Base-by-base conservation (phyloP, 2,113 vertebrate species). In the Emydocephalus ijimae region DNA sequence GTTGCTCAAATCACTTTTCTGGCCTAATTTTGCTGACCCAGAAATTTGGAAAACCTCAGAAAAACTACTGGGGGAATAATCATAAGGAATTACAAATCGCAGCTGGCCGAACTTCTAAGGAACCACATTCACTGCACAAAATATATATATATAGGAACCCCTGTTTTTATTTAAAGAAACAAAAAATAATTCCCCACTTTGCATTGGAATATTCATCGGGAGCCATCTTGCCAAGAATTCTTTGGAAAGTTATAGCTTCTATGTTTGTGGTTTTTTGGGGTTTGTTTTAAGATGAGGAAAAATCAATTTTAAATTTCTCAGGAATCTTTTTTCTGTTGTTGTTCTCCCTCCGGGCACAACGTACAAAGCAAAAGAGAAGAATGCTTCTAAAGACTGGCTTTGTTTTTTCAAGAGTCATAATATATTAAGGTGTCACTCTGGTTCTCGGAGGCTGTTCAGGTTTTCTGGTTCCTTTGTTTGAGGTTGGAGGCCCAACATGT, bases 11-110 rank as follows among this genome's bases (percentile, higher is more conserved):
- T 52, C 10, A 12, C 26, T 89, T 85, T 91, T 54, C 69, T 93
- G 64, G 87, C 55, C 52, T 43, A 1, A 10, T 61, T 91, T 24
- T 93, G 90, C 93, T 93, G 90, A 91, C 55, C 87, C 43, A 57
- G 48, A 52, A 74, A 3, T 57, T 61, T 59, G 64, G 74, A 90
- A 93, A 18, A 29, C 55, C 54, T 87, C 55, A 64, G 57, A 74
- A 89, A 90, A 90, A 90, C 56, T 61, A 85, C 45, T n/a, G 45
- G 45, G 87, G 5, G 1, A 18, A 23, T 54, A 69, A n/a, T 48
- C 55, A 55, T 55, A 86, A 81, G 50, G 86, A 54, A 59, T 8
- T 86, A 56, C 88, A 85, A 20, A 54, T 50, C 87, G 81, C 59
- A 92, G 39, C 26, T 57, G 88, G 64, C 74, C 29, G n/a, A 23